Evolutionary conservation across 2,888 invertebrate genomes (phyloP), one percentile per base, ranked within the genome.

Genomic region (Drosophila hamatofila): DNA sequence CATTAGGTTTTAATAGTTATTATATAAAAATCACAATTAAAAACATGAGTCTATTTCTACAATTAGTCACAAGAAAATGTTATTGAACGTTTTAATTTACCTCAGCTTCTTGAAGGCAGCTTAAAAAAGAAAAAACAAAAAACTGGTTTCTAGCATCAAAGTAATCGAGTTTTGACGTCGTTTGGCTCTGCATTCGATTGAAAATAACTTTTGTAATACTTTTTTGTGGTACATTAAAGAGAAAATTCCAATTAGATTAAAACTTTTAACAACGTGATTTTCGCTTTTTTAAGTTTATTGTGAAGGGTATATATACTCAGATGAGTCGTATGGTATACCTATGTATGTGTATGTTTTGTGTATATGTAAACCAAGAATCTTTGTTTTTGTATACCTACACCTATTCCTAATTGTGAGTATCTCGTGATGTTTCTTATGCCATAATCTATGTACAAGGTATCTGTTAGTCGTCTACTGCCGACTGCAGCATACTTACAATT

Each of bases 211-310:
- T 52, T 37, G 16, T 52, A 52, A 52, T 52, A n/a, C n/a, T 35
- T 35, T 27, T 52, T 52, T 21, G 16, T 49, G 52, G 52, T 33
- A 25, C 23, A 37, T 52, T 37, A 52, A 52, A 37, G 52, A 37
- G 37, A 37, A 35, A 52, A 52, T n/a, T 52, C 52, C 52, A 52
- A 52, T 52, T 52, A 37, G 37, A 37, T n/a, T 52, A 37, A 52
- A 25, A n/a, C 6, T 33, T 37, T 35, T 23, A 16, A 0, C 4
- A 23, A 3, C 14, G 35, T 16, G 51, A 14, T 33, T 51, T 35
- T 51, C 51, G 33, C 51, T 35, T 8, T 7, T 7, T 16, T 16
- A 16, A 4, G 27, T 11, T n/a, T 2, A 27, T 48, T n/a, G 27
- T 9, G 2, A 27, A 21, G 12, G 48, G 27, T 12, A 18, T 27